phyloP scores from a whole-genome alignment of 2,113 vertebrate species.

The Lutjanus erythropterus region DNA sequence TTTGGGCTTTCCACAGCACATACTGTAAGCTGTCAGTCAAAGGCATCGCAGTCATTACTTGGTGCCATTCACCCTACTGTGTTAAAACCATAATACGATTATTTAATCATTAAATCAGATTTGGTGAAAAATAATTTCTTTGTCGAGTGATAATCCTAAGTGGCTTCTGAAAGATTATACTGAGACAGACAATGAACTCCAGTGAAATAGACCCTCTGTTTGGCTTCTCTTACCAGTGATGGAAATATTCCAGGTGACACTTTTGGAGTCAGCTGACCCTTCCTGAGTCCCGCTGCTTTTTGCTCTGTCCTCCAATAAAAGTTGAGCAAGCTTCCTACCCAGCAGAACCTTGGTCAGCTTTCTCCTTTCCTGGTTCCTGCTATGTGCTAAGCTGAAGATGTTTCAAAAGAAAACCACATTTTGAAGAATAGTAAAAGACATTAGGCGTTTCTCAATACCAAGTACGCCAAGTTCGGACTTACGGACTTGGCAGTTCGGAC shows the following conservation, averaged over 20 bases:
- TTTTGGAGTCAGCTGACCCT: constrained; percentile 6
- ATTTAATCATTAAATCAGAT: constrained; percentile 65
- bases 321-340: too few relatives aligned
- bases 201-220: constrained; percentile 29
- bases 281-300: too few relatives aligned
- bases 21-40: constrained; percentile 41
- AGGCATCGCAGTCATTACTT: constrained; percentile 25
- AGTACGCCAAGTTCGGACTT: too few relatives aligned
- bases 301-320: too few relatives aligned
- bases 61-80: constrained; percentile 51
- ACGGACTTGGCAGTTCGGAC: too few relatives aligned
- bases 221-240: neutral
- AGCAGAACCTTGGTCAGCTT: too few relatives aligned
- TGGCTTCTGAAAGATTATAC: constrained; percentile 48
- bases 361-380: too few relatives aligned
- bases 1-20: neutral
- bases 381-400: too few relatives aligned
- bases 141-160: constrained; percentile 48
- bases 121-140: constrained; percentile 52
- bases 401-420: too few relatives aligned
- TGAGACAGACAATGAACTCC: constrained; percentile 30
- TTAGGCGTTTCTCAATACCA: too few relatives aligned
- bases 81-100: constrained; percentile 65
- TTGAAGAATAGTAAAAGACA: too few relatives aligned
- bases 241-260: constrained; percentile 34